Conservation (phyloP, 2,797 vertebrate species). For the Cephalopachus bancanus region DNA sequence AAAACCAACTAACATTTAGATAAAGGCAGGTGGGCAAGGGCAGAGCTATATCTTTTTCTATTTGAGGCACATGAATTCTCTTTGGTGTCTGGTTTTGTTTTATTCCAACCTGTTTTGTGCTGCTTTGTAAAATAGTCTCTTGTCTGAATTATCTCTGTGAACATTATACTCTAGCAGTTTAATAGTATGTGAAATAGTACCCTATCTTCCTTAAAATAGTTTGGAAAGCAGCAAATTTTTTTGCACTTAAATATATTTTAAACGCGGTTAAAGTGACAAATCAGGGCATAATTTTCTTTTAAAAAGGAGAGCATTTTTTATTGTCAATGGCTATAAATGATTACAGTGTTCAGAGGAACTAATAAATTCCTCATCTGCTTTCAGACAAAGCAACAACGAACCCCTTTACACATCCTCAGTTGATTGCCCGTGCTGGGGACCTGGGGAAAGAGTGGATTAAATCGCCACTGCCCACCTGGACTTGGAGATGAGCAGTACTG, state of each 20-base stretch:
- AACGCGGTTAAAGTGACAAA: neutral
- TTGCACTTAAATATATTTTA: conserved; percentile 26
- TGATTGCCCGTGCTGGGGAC: conserved; percentile 90
- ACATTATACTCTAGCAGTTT: neutral
- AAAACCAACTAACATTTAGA: neutral
- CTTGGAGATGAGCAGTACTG: conserved; percentile 89
- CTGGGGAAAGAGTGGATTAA: conserved; percentile 92
- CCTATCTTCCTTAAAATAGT: neutral
- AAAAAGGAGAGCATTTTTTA: conserved; percentile 17
- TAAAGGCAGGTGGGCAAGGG: neutral
- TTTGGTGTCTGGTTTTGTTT: neutral
- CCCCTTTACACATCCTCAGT: conserved; percentile 85
- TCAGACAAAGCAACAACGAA: conserved; percentile 85
- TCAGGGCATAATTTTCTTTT: neutral
- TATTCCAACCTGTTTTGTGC: neutral
- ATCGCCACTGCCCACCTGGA: conserved; percentile 90
- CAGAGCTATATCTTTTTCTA: no score
- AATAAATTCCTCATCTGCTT: conserved; percentile 30
- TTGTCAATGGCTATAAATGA: neutral
- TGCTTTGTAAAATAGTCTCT: neutral
- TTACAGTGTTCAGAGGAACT: neutral
- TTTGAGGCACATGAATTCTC: neutral
- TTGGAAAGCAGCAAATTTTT: neutral
- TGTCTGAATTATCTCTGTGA: neutral
- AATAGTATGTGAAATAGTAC: neutral